Percentiles rank a stretch among this genome's conserved stretches.
Evolutionary conservation across 2,797 vertebrate species (phyloP).

Genomic region (Coluber constrictor): DNA sequence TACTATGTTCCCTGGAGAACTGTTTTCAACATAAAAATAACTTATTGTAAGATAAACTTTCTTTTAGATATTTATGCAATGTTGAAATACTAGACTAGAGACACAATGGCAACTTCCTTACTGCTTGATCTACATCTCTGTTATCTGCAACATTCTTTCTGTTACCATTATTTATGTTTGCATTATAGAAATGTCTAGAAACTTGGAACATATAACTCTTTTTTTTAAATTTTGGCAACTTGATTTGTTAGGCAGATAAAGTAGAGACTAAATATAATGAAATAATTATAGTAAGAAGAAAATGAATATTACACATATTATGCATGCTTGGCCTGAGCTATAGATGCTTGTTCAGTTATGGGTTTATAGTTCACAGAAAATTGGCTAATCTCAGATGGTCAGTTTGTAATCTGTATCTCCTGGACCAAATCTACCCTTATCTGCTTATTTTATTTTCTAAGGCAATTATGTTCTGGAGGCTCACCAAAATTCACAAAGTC

Average conservation of each 20-base stretch:
- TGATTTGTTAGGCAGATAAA: constrained; percentile 6
- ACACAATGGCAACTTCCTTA: neutral
- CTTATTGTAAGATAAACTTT: neutral
- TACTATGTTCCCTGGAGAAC: constrained; percentile 37
- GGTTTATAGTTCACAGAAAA: neutral
- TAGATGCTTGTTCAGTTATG: neutral
- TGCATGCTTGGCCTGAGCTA: neutral
- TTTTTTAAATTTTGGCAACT: neutral
- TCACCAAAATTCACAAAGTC: neutral
- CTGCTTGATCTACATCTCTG: neutral
- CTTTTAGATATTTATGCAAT: constrained; percentile 31
- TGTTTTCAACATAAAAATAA: constrained; percentile 35
- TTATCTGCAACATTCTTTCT: constrained; percentile 5
- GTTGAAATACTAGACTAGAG: constrained; percentile 6
- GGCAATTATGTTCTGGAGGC: neutral
- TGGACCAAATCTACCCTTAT: neutral
- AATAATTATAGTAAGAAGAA: constrained; percentile 16
- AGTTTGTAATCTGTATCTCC: neutral
- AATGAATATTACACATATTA: neutral
- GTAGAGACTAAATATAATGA: constrained; percentile 12
- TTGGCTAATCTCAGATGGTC: neutral
- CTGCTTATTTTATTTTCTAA: neutral
- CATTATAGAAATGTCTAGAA: neutral
- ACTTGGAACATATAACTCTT: neutral
- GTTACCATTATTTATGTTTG: constrained; percentile 17